A percentile compares a stretch with the other conserved stretches of the same genome.
These are phyloP conservation scores for Microcebus ravelobensis DNA, from an alignment of 2,113 vertebrate species.

Conservation along the genomic window DNA sequence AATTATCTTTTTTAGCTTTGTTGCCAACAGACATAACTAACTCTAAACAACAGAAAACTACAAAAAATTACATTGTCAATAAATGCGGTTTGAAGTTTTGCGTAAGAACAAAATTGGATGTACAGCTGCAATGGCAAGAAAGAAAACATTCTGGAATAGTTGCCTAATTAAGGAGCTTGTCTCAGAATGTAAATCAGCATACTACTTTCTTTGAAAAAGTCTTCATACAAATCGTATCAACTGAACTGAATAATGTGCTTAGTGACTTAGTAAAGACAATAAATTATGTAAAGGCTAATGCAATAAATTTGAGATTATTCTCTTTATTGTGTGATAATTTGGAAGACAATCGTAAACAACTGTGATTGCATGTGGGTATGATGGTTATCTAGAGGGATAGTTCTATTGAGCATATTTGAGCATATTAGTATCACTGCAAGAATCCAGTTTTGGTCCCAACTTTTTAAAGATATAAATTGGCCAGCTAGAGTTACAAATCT, in stretches of 20 bases:
- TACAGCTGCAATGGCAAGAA: neutral
- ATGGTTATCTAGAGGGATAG: neutral
- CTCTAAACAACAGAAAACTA: conserved; percentile 11
- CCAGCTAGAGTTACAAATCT: neutral
- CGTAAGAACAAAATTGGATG: neutral
- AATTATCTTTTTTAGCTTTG: neutral
- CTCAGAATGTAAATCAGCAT: neutral
- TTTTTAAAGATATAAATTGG: neutral
- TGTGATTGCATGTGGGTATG: neutral
- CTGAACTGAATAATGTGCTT: neutral
- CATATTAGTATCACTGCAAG: neutral
- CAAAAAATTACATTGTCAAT: neutral
- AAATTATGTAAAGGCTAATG: neutral
- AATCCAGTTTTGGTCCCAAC: neutral
- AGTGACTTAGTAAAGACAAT: neutral
- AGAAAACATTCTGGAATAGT: neutral
- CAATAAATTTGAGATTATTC: neutral
- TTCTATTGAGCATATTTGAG: neutral
- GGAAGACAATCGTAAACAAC: neutral
- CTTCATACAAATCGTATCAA: neutral
- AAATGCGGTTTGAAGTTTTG: neutral
- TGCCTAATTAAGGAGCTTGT: neutral
- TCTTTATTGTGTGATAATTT: neutral
- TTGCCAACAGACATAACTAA: neutral
- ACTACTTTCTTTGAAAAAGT: neutral